Evolutionary conservation across 2,888 invertebrate genomes (phyloP).

Genomic region (Catocala nupta): DNA sequence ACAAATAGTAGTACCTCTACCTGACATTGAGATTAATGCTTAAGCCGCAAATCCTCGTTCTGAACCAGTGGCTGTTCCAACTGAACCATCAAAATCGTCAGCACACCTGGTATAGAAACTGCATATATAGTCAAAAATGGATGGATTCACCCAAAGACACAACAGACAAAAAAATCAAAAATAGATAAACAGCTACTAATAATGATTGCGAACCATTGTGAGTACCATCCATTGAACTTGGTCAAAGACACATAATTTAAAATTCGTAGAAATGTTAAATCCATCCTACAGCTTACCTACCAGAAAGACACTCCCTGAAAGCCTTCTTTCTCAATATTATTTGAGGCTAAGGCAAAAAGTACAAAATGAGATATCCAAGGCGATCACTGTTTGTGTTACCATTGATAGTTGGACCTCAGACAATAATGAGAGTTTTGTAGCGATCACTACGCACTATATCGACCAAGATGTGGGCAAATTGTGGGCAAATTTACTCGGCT

Average conservation of each 20-base stretch:
- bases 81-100: neutral
- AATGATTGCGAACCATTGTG: constrained; percentile 42
- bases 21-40: too few relatives aligned
- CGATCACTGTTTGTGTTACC: constrained; percentile 40
- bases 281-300: constrained; percentile 40
- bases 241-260: constrained; percentile 41
- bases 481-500: constrained; percentile 17
- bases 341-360: too few relatives aligned
- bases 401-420: constrained; percentile 42
- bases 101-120: too few relatives aligned
- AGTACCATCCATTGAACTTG: constrained; percentile 38
- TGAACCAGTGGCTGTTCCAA: neutral
- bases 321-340: too few relatives aligned
- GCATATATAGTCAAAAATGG: too few relatives aligned
- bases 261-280: constrained; percentile 35
- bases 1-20: too few relatives aligned
- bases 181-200: constrained; percentile 35
- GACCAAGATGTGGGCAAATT: constrained; percentile 15
- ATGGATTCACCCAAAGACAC: constrained; percentile 12
- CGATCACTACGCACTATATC: constrained; percentile 39
- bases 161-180: constrained; percentile 6
- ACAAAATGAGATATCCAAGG: constrained; percentile 20
- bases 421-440: constrained; percentile 27
- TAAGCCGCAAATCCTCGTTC: neutral
- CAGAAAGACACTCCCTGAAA: too few relatives aligned